A percentile compares a stretch with the other conserved stretches of the same genome.
phyloP scores from a whole-genome alignment of 2,113 vertebrate genomes.

The Syngnathus typhle region DNA sequence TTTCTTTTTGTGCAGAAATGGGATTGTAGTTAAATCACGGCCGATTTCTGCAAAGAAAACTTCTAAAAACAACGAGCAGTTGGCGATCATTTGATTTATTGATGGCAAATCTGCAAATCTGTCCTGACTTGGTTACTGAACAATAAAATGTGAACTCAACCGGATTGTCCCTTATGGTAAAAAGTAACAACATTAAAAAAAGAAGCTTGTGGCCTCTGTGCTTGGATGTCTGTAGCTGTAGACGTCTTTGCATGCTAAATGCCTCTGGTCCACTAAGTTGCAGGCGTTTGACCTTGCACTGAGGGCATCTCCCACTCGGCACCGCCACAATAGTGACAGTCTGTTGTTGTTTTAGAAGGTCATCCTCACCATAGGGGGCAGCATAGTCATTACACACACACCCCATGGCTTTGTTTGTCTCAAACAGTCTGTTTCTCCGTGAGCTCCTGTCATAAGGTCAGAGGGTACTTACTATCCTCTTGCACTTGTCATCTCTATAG shows the following conservation, averaged over 20 bases:
- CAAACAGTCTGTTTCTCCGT: conserved; percentile 66
- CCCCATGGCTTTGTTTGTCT: conserved; percentile 67
- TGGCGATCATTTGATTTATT: too few relatives aligned
- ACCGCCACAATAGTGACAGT: conserved; percentile 49
- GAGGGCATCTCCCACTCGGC: conserved; percentile 66
- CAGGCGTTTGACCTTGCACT: conserved; percentile 61
- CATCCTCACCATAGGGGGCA: conserved; percentile 70
- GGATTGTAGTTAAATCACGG: too few relatives aligned
- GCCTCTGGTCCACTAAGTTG: conserved; percentile 35
- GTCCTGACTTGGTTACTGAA: neutral
- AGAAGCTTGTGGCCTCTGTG: neutral
- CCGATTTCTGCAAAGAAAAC: too few relatives aligned
- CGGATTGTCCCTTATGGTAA: neutral
- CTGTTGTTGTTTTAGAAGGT: conserved; percentile 72
- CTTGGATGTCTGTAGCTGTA: conserved; percentile 1
- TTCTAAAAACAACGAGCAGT: too few relatives aligned
- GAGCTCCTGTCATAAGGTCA: conserved; percentile 64
- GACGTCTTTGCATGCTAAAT: conserved; percentile 19
- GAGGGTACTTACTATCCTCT: conserved; percentile 37
- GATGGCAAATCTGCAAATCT: too few relatives aligned
- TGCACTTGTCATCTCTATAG: conserved; percentile 43
- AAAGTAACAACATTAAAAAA: neutral
- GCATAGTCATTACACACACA: conserved; percentile 68
- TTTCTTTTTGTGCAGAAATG: too few relatives aligned
- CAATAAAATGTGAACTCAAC: neutral